These are phyloP conservation scores for Rhipidura dahli DNA, from an alignment of 2,113 vertebrate genomes.

Conservation along the genomic window DNA sequence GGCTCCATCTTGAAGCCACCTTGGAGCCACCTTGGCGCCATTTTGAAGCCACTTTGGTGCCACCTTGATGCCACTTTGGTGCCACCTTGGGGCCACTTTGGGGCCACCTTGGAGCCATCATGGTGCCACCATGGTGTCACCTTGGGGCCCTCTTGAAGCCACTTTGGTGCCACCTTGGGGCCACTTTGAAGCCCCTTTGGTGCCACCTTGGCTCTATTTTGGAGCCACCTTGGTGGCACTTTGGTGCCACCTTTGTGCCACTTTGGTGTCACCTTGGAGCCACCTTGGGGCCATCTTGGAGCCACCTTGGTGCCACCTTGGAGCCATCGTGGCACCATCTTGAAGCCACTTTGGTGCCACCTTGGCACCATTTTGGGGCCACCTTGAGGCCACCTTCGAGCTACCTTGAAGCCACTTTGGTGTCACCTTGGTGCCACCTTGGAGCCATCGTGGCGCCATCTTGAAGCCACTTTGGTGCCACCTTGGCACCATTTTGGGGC, in stretches of 20 bases:
- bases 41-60: fast-evolving
- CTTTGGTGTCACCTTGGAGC: fast-evolving
- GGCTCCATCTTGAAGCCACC: fast-evolving
- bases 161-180: fast-evolving
- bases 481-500: fast-evolving
- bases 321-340: fast-evolving
- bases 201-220: fast-evolving
- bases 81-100: background rate
- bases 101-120: fast-evolving
- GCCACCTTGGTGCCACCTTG: fast-evolving
- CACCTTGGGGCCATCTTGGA: fast-evolving
- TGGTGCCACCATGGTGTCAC: background rate
- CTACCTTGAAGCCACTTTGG: fast-evolving
- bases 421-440: fast-evolving
- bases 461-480: fast-evolving
- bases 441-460: fast-evolving
- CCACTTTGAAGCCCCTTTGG: fast-evolving
- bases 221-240: fast-evolving
- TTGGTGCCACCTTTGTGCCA: background rate
- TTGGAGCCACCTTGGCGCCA: background rate
- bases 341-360: fast-evolving
- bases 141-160: too few relatives aligned
- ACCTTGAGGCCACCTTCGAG: fast-evolving
- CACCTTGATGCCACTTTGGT: fast-evolving
- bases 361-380: fast-evolving